These are phyloP conservation scores for Calliscelio sp. DNA, from an alignment of 2,888 invertebrate genomes.

Conservation along the genomic window DNA sequence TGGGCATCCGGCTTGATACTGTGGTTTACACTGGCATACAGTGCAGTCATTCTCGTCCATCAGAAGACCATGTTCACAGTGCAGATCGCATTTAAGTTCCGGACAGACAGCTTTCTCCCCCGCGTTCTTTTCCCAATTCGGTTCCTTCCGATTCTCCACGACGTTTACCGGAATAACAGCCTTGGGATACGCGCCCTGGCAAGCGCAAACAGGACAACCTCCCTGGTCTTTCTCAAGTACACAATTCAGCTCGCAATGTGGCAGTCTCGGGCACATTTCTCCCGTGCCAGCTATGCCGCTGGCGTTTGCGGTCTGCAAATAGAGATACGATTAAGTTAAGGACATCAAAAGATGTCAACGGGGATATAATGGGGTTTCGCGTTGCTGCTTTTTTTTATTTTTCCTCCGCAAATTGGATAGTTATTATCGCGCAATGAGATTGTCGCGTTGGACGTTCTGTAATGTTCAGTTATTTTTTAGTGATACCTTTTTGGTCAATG, in stretches of 20 bases:
- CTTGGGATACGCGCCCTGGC: constrained; percentile 72
- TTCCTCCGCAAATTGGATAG: constrained; percentile 41
- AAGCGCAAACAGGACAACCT: constrained; percentile 81
- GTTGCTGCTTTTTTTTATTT: constrained; percentile 21
- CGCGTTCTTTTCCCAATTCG: constrained; percentile 61
- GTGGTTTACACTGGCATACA: constrained; percentile 81
- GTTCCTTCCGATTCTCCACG: constrained; percentile 56
- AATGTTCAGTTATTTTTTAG: too few relatives aligned
- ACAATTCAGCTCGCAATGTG: constrained; percentile 79
- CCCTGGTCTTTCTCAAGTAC: constrained; percentile 78
- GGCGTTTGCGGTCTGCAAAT: constrained; percentile 67
- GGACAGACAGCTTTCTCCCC: constrained; percentile 78
- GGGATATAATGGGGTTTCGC: constrained; percentile 24
- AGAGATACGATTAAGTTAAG: constrained; percentile 61
- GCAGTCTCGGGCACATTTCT: constrained; percentile 77
- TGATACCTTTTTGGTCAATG: too few relatives aligned
- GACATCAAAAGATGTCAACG: constrained; percentile 40
- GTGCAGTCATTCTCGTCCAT: constrained; percentile 83
- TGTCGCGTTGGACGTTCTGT: neutral
- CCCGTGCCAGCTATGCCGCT: constrained; percentile 45
- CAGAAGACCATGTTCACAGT: constrained; percentile 81
- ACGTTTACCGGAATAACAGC: constrained; percentile 61
- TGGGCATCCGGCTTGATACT: constrained; percentile 77
- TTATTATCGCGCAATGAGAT: constrained; percentile 29
- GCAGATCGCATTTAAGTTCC: constrained; percentile 80